Evolutionary conservation across 2,888 invertebrate genomes (phyloP).

Genomic region (Galerucella calmariensis): DNA sequence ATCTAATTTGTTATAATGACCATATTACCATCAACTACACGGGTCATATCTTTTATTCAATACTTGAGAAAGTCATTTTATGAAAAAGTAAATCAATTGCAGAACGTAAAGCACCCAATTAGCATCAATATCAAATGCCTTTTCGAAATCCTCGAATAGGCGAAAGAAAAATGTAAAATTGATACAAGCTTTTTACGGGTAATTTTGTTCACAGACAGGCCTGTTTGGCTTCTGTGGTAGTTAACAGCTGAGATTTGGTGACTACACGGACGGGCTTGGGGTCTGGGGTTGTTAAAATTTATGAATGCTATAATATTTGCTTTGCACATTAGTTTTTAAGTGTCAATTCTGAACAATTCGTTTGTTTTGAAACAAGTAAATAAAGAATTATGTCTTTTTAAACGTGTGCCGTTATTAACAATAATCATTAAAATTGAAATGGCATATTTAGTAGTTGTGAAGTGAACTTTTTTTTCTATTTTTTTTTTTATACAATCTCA

Average conservation of each 20-base stretch:
- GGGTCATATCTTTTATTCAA: too few relatives aligned
- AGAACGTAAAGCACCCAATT: too few relatives aligned
- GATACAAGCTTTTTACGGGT: background rate
- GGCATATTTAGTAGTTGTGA: conserved; percentile 9
- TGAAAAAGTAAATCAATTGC: too few relatives aligned
- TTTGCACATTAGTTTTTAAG: conserved; percentile 26
- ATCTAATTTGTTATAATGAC: too few relatives aligned
- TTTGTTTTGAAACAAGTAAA: conserved; percentile 30
- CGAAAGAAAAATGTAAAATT: background rate
- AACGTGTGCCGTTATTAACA: conserved; percentile 14
- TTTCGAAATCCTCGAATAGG: too few relatives aligned
- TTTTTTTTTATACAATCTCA: background rate
- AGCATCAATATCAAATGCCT: too few relatives aligned
- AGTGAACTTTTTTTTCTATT: background rate
- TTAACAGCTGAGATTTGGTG: conserved; percentile 31
- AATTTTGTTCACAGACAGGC: background rate
- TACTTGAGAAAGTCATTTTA: too few relatives aligned
- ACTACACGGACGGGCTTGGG: conserved; percentile 15
- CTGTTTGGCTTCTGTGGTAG: conserved; percentile 17
- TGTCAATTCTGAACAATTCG: conserved; percentile 22
- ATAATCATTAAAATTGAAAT: conserved; percentile 5
- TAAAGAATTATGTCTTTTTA: conserved; percentile 17
- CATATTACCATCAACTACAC: too few relatives aligned
- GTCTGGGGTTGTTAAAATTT: conserved; percentile 29
- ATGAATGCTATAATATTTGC: conserved; percentile 29